Conservation (phyloP, 2,888 invertebrate genomes). For the Sarcophaga caerulescens region DNA sequence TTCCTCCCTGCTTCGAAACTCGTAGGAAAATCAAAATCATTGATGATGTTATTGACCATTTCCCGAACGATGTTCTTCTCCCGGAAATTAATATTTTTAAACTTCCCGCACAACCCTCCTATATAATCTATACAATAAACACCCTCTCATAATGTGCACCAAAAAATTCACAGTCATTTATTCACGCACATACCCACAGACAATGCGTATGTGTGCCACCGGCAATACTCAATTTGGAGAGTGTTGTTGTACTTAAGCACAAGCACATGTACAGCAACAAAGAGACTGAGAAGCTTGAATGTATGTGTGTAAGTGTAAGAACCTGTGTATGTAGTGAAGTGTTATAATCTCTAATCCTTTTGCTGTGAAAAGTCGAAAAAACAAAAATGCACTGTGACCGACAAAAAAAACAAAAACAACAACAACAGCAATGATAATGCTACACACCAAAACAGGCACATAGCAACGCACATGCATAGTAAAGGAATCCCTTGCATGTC, state of each 20-base stretch:
- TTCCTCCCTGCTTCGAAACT: no score
- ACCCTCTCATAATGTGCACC: background rate
- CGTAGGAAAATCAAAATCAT: no score
- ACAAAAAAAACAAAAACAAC: slow-evolving; percentile 8
- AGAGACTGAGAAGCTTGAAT: no score
- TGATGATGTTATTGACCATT: no score
- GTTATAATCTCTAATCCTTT: slow-evolving; percentile 61
- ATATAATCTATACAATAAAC: background rate
- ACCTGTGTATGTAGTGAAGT: background rate
- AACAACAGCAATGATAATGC: no score
- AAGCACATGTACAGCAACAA: background rate
- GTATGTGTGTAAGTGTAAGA: background rate
- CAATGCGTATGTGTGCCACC: slow-evolving; percentile 41
- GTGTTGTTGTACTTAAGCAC: slow-evolving; percentile 18
- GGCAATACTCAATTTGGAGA: slow-evolving; percentile 20
- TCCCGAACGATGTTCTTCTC: no score
- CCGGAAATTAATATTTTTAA: no score
- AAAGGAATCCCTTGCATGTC: background rate
- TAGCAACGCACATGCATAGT: background rate
- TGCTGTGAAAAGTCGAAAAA: slow-evolving; percentile 57
- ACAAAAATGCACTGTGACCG: slow-evolving; percentile 59
- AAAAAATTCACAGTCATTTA: background rate
- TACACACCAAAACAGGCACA: background rate
- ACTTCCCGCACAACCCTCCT: no score
- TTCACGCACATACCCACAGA: background rate